A percentile compares a stretch with the other conserved stretches of the same genome.
Conservation (phyloP, 2,113 vertebrate species). For the Istiophorus platypterus region DNA sequence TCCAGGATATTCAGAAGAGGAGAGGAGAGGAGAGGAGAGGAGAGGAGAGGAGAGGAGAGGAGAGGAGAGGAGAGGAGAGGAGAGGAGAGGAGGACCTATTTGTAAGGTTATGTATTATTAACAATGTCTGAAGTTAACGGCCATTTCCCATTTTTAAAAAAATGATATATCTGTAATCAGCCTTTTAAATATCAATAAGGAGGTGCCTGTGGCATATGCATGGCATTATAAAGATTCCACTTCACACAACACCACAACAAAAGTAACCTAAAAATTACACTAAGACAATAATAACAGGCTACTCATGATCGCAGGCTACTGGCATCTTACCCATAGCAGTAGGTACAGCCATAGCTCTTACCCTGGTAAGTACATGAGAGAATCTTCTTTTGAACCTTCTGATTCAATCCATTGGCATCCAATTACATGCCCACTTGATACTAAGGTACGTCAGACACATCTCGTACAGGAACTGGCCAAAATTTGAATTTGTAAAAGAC, state of each 20-base stretch:
- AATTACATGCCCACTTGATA: background rate
- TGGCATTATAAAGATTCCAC: background rate
- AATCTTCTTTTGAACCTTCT: background rate
- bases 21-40: background rate
- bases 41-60: background rate
- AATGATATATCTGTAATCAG: background rate
- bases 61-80: background rate
- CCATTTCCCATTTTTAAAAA: background rate
- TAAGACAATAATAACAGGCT: background rate
- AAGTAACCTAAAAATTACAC: background rate
- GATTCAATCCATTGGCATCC: no score
- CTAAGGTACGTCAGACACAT: background rate
- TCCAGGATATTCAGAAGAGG: background rate
- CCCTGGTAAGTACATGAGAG: background rate
- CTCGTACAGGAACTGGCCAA: background rate
- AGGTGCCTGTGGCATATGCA: background rate
- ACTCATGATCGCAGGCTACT: background rate
- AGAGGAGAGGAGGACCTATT: background rate
- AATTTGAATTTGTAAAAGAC: background rate
- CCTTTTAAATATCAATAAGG: background rate
- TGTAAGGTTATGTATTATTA: background rate
- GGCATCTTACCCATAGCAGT: background rate
- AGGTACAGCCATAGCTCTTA: background rate
- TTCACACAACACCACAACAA: background rate
- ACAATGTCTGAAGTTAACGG: slow-evolving; percentile 4